Conservation (phyloP, 2,113 vertebrate species). For the Oxyura jamaicensis region DNA sequence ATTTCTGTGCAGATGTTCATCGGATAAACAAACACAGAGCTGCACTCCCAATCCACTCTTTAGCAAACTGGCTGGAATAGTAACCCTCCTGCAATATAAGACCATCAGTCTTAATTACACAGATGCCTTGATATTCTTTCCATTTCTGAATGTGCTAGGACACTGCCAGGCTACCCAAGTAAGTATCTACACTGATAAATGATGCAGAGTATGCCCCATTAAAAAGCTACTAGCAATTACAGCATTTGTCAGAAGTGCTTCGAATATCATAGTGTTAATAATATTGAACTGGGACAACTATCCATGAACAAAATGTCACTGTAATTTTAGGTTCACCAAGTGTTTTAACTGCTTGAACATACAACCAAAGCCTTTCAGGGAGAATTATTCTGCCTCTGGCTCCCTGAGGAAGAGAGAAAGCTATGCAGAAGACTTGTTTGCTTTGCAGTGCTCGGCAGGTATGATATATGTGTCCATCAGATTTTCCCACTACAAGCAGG, state of each 20-base stretch:
- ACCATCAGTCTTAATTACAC: constrained; percentile 29
- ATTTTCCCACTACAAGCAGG: not conserved
- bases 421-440: rapidly evolving
- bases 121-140: not conserved
- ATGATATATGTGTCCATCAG: not conserved
- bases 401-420: not conserved
- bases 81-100: not conserved
- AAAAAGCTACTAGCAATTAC: not conserved
- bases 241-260: not conserved
- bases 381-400: not conserved
- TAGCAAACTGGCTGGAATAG: not conserved
- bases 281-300: not conserved
- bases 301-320: not conserved
- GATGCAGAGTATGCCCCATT: not conserved
- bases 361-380: not conserved
- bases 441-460: not conserved
- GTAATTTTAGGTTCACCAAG: not conserved
- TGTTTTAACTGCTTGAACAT: not conserved
- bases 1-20: constrained; percentile 29
- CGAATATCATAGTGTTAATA: not conserved
- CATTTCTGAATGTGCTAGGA: not conserved
- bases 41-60: not conserved
- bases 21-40: not conserved
- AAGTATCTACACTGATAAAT: not conserved
- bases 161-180: not conserved